phyloP scores from a whole-genome alignment of 2,888 invertebrate species.

The Xanthostigma xanthostigma region DNA sequence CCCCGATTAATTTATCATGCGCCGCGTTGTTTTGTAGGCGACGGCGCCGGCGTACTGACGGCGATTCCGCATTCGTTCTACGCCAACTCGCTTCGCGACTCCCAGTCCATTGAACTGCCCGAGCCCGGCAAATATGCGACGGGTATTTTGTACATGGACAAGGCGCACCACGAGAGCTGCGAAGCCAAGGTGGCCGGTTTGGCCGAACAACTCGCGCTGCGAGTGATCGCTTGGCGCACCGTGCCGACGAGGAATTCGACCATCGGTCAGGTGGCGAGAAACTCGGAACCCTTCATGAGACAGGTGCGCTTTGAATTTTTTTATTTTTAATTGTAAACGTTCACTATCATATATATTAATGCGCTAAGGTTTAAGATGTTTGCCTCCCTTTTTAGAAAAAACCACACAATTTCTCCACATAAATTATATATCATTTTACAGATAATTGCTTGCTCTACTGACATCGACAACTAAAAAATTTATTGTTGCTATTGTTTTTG shows the following conservation, averaged over 20 bases:
- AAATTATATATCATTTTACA: too few species aligned
- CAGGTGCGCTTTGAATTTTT: constrained; percentile 47
- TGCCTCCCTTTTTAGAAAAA: too few species aligned
- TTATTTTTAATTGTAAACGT: background rate
- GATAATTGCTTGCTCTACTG: too few species aligned
- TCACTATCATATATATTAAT: too few species aligned
- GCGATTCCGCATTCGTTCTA: constrained; percentile 95
- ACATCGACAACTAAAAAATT: too few species aligned
- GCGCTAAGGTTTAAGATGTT: too few species aligned
- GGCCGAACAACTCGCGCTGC: constrained; percentile 64
- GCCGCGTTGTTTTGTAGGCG: constrained; percentile 32
- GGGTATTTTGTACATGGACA: constrained; percentile 89
- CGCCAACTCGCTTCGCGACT: constrained; percentile 45
- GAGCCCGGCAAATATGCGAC: constrained; percentile 85
- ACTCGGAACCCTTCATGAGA: constrained; percentile 89
- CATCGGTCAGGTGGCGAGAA: constrained; percentile 84
- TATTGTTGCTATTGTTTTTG: too few species aligned
- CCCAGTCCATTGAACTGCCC: constrained; percentile 53
- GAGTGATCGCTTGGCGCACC: constrained; percentile 86
- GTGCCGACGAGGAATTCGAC: constrained; percentile 76
- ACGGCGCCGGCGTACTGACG: constrained; percentile 93
- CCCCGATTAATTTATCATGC: too few species aligned
- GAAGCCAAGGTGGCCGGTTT: constrained; percentile 69
- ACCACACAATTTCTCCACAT: too few species aligned
- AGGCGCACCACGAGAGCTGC: constrained; percentile 59